Percentiles rank a stretch among this genome's conserved stretches.
phyloP scores from a whole-genome alignment of 2,113 vertebrate species.

The Carassius gibelio region DNA sequence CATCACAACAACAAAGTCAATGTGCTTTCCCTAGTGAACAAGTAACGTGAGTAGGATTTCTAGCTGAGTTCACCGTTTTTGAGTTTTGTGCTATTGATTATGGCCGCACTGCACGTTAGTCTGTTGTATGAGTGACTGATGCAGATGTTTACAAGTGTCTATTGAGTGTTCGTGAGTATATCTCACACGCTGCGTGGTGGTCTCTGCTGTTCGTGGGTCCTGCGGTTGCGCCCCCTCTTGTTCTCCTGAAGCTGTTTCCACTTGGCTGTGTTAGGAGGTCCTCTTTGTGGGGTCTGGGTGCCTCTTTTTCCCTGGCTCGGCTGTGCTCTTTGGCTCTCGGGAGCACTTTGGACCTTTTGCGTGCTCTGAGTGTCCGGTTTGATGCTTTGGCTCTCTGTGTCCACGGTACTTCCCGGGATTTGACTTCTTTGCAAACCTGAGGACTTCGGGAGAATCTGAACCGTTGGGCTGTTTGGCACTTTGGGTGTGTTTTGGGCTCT shows the following conservation, averaged over 20 bases:
- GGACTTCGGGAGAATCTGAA: constrained; percentile 47
- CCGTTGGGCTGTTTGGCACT: constrained; percentile 43
- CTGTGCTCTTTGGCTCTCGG: constrained; percentile 56
- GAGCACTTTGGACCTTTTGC: constrained; percentile 36
- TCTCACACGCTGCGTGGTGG: constrained; percentile 96
- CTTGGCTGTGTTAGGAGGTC: constrained; percentile 82
- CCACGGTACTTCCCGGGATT: constrained; percentile 24
- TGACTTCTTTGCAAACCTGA: constrained; percentile 27
- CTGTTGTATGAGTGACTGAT: constrained; percentile 31
- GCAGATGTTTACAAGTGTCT: constrained; percentile 33
- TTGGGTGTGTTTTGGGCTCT: constrained; percentile 62
- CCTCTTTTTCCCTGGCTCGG: constrained; percentile 57
- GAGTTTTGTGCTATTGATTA: constrained; percentile 49
- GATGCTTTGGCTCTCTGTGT: constrained; percentile 36
- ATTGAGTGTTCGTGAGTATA: constrained; percentile 29
- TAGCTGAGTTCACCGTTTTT: constrained; percentile 2
- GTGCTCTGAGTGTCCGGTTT: constrained; percentile 42
- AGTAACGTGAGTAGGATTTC: constrained; percentile 7
- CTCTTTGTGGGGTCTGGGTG: constrained; percentile 57
- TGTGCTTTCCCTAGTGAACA: constrained; percentile 44
- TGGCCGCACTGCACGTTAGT: constrained; percentile 15
- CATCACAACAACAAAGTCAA: constrained; percentile 34
- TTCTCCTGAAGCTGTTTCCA: constrained; percentile 98
- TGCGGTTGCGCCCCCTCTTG: constrained; percentile 97
- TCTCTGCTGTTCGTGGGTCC: constrained; percentile 98